Evolutionary conservation across 2,797 vertebrate species (phyloP), one percentile per base, ranked within the genome.

Genomic region (Coendou prehensilis): DNA sequence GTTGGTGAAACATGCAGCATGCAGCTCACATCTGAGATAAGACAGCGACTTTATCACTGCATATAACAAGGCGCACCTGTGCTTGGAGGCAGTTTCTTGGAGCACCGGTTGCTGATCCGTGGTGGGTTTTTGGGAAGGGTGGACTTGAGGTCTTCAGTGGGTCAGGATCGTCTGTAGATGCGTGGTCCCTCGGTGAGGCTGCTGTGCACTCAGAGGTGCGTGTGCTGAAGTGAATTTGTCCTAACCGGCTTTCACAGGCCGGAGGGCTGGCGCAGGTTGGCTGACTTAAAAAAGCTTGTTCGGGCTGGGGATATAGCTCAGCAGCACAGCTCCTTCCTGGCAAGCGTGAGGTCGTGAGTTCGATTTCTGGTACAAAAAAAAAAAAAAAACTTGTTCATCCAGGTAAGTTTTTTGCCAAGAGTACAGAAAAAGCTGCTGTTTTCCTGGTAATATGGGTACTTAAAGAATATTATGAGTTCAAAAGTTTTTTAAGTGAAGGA

Each of bases 211-310:
- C n/a, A 41, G 23, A 63, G 33, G 4, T 73, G 47, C 15, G 2
- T 5, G 18, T 57, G 41, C 57, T 73, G 8, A 18, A 87, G 47
- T 80, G 37, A 87, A 30, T 91, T 97, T 84, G 30, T 61, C 87
- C 47, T 92, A 17, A 52, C 88, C 71, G 45, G 54, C 5, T 6
- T 84, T 89, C 26, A 33, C 4, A 84, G 85, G 30, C 67, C 41
- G 52, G 45, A 61, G 50, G 22, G 28, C 57, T 54, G 15, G 87
- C 26, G 50, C 30, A 50, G 28, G 41, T 61, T 23, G 50, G 30
- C 91, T 87, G 69, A 92, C 23, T 91, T 96, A 52, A 8, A 75
- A 67, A 96, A 91, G 57, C 18, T 76, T 91, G 13, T 88, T 95
- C 28, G 56, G 18, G 56, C 4, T 6, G 6, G 18, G 56, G 56